These are phyloP conservation scores for Onychostoma macrolepis DNA, from an alignment of 2,113 vertebrate species.

Conservation along the genomic window DNA sequence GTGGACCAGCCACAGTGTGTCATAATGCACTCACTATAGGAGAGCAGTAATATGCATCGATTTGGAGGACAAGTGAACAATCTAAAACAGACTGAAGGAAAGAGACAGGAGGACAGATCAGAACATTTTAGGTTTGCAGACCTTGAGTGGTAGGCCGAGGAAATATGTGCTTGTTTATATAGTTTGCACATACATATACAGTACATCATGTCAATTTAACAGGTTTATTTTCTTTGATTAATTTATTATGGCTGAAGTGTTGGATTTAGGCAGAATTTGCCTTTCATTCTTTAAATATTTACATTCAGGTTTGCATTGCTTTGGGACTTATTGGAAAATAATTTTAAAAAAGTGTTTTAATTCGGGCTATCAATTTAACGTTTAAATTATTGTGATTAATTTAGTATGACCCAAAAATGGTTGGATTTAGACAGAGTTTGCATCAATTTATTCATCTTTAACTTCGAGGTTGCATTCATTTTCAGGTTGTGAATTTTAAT, in stretches of 20 bases:
- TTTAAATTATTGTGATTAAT: too few relatives aligned
- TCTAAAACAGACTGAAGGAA: slow-evolving; percentile 26
- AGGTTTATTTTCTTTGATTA: not conserved
- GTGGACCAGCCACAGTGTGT: slow-evolving; percentile 30
- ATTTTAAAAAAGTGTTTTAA: not conserved
- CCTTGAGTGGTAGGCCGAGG: not conserved
- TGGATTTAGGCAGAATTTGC: not conserved
- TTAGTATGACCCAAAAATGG: too few relatives aligned
- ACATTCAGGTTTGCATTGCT: not conserved
- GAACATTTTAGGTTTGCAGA: not conserved
- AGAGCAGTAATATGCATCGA: slow-evolving; percentile 45
- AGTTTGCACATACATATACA: not conserved
- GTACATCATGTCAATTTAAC: not conserved
- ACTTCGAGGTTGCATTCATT: not conserved
- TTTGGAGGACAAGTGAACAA: slow-evolving; percentile 45
- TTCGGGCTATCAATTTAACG: not conserved
- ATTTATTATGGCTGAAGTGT: not conserved
- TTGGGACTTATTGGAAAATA: not conserved
- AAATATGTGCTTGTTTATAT: not conserved
- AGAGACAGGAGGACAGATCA: not conserved
- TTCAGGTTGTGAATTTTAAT: not conserved
- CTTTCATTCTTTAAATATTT: not conserved
- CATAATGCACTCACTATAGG: slow-evolving; percentile 44
- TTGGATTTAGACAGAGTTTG: not conserved
- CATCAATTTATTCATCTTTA: not conserved